Base-by-base conservation (phyloP, 2,888 invertebrate species). In the Ashinkailepas kermadecensis region DNA sequence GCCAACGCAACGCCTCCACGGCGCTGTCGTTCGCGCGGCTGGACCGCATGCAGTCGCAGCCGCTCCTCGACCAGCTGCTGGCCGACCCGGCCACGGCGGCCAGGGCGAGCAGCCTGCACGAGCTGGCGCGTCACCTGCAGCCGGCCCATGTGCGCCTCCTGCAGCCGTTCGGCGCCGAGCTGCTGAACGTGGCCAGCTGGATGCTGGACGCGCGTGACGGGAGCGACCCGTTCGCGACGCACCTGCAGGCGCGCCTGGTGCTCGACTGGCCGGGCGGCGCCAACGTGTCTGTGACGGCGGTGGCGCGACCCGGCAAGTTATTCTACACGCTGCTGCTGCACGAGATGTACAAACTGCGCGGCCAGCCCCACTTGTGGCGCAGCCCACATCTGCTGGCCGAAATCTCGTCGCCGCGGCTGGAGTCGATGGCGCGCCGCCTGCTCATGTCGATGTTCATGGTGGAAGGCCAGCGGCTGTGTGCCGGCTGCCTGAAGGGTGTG, bases 241-340 rank as follows among this genome's bases (percentile, higher is more conserved):
- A 78, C 79, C 70, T 62, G 21, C 67, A 79, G 79, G 23, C 18
- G 12, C 58, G 57, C 54, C 67, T 65, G 74, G 4, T 74, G 74
- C 74, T 74, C 10, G 74, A 74, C 56, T 11, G 21, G 54, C 18
- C 18, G 54, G 54, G 74, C 9, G 4, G 54, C 21, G 21, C 21
- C 10, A 79, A 79, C 58, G 23, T 79, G 21, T 21, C 79, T 2
- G 59, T 13, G 8, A 18, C 11, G 23, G 58, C 58, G 2, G n/a
- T 79, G 58, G 12, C 57, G 13, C 57, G 57, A 57, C 57, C 81
- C 57, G 82, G 74, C 15, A 13, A 54, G 13, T 79, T 79, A 13
- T 79, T 79, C 79, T 79, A 58, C 79, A 79, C 79, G 13, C 58
- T 79, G 79, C 79, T 58, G 57, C 79, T 79, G 23, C 13, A 57